Evolutionary conservation across 2,797 vertebrate species (phyloP), one percentile per base, ranked within the genome.

Genomic region (Pangasius krempfi): DNA sequence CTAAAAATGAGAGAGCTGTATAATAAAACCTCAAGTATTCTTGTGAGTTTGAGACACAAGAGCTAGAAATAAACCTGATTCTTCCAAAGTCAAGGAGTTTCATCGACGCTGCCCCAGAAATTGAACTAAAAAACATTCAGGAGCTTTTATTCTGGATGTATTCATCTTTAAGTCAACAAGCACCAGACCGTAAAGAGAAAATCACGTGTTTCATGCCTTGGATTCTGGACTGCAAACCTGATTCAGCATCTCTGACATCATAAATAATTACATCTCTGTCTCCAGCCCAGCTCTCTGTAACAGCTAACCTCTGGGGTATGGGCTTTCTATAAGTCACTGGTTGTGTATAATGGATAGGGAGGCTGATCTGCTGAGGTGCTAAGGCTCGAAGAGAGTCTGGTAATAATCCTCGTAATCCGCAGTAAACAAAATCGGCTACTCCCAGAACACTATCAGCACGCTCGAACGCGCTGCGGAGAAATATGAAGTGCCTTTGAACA

Each of bases 401-500:
- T 90, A 90, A 90, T 87, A 91, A 91, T 89, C 87, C 91, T 86
- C 30, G 52, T 92, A 92, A 90, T 91, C 90, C 86, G 13, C 86
- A 40, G 86, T 88, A 88, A 92, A 92, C 89, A 92, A 89, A 91
- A 88, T 87, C 87, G 76, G 64, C 68, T 85, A 70, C 56, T 86
- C 40, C 30, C 47, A 54, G 37, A 84, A 79, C 68, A n/a, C 84
- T 62, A 84, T 85, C 87, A 4, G 72, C 3, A 1, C 33, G 14
- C 83, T 58, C n/a, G 75, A 18, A 86, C 56, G 9, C 40, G 40
- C 25, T 8, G 64, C 12, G 18, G 82, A 88, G 82, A 88, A 89
- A 88, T 87, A 89, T 82, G 27, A 66, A 88, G 89, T 86, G 83
- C 87, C 86, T 90, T 89, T 88, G 86, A 89, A 88, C 88, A 82